Evolutionary conservation across 2,113 vertebrate species (phyloP).

Genomic region (Gadus chalcogrammus): DNA sequence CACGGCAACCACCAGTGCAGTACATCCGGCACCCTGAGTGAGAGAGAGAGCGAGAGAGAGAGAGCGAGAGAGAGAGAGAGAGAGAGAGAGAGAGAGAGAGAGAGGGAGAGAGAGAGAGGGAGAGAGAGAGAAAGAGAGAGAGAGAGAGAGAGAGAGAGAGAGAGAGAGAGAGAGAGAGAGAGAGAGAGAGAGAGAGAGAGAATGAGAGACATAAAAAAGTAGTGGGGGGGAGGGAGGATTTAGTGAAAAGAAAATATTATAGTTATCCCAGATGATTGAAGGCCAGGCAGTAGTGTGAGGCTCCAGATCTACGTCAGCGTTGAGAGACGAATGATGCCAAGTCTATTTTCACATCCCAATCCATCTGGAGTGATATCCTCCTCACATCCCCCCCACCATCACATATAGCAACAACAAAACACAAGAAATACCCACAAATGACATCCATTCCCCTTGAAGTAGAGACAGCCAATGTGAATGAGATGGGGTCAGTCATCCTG

Average conservation of each 20-base stretch:
- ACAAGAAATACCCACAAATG: conserved; percentile 29
- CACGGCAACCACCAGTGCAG: conserved; percentile 95
- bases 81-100: conserved; percentile 10
- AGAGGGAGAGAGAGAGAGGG: conserved; percentile 9
- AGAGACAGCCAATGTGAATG: conserved; percentile 59
- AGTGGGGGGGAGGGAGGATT: conserved; percentile 32
- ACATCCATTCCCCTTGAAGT: conserved; percentile 55
- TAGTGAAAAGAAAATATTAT: conserved; percentile 34
- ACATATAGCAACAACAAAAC: conserved; percentile 41
- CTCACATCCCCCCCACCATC: conserved; percentile 23
- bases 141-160: conserved; percentile 9
- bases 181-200: conserved; percentile 14
- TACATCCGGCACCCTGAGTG: conserved; percentile 90
- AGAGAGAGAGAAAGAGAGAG: conserved; percentile 13
- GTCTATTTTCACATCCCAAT: conserved; percentile 64
- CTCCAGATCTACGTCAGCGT: conserved; percentile 52
- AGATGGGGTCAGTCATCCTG: conserved; percentile 49
- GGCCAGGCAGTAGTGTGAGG: conserved; percentile 46
- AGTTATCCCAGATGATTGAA: conserved; percentile 50
- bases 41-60: conserved; percentile 9
- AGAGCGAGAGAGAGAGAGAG: conserved; percentile 9
- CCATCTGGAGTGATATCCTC: conserved; percentile 63
- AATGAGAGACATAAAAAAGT: conserved; percentile 20
- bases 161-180: conserved; percentile 6
- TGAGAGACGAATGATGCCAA: conserved; percentile 58